A percentile compares a stretch with the other conserved stretches of the same genome.
These are phyloP conservation scores for Rhynchonycteris naso DNA, from an alignment of 2,797 vertebrate genomes.

Conservation along the genomic window DNA sequence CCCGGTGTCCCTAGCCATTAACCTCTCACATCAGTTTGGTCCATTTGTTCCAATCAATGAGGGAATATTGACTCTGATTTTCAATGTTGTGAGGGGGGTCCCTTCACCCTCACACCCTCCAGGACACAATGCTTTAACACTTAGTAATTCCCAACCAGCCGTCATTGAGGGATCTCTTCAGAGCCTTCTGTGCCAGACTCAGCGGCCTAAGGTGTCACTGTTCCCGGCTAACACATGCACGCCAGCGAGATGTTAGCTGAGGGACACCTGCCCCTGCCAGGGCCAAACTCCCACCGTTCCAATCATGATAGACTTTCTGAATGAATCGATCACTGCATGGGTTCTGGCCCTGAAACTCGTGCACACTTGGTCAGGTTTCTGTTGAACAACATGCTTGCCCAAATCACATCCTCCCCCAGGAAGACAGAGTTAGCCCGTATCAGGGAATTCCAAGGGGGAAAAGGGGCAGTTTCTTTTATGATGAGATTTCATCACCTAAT, in stretches of 20 bases:
- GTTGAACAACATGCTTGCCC: neutral
- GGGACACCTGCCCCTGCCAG: fast-evolving
- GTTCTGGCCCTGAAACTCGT: fast-evolving
- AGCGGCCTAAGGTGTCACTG: fast-evolving
- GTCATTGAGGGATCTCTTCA: neutral
- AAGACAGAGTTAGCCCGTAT: fast-evolving
- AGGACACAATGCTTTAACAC: fast-evolving
- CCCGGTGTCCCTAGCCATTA: no score
- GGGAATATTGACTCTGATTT: fast-evolving
- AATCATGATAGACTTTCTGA: neutral
- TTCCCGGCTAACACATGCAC: fast-evolving
- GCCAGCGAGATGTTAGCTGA: fast-evolving
- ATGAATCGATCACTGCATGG: fast-evolving
- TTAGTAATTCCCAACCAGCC: neutral
- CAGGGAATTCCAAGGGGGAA: neutral
- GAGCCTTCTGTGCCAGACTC: neutral
- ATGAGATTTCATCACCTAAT: neutral
- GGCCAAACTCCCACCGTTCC: fast-evolving
- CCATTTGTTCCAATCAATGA: fast-evolving
- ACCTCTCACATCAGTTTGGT: fast-evolving
- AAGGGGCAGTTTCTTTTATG: neutral
- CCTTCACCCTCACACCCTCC: fast-evolving
- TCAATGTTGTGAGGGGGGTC: fast-evolving
- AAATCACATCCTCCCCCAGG: neutral
- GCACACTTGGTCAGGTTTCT: fast-evolving